Evolutionary conservation across 1,140 invertebrate genomes (phyloP), one percentile per base, ranked within the genome.

Genomic region (Anagrus nilaparvatae): DNA sequence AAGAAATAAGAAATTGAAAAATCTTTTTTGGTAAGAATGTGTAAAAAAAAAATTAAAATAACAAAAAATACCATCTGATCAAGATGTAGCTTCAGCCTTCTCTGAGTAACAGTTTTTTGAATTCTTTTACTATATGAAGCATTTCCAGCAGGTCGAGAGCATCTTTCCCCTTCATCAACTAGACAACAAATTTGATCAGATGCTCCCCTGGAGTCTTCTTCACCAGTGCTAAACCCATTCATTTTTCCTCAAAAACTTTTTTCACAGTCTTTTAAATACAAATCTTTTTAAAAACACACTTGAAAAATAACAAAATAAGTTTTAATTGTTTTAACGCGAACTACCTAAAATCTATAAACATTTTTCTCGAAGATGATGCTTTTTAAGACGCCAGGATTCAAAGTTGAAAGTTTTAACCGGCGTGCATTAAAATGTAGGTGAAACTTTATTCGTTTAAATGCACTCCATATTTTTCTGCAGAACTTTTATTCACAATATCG

Each of bases 121-220:
- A 97, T 92, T 49, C 91, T 76, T 63, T 97, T 97, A 65, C 88
- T 94, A 66, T 96, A 97, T 28, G 88, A 89, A 44, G 93, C 94
- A 72, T 97, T 96, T 35, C 93, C 92, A 50, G 93, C 90, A 32
- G 81, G 74, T 55, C 86, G 76, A 46, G 76, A 74, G 69, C 94
- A 97, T 41, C 89, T 73, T 41, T 85, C 81, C 46, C 79, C 78
- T 56, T 91, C 87, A 67, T 97, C 92, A 51, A 95, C 77, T 42
- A 97, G 73, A 70, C 92, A 96, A 72, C 94, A 97, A 49, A 88
- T 83, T 72, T 94, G 89, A 58, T 92, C 87, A 23, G 78, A 76
- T 52, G 80, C 78, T 41, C 83, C 83, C 52, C 83, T 43, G 14
- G 84, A 87, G 69, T 88, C 85, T 70, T 89, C 86, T 70, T 90